These are phyloP conservation scores for Corythoichthys intestinalis DNA, from an alignment of 2,113 vertebrate species.

Conservation along the genomic window DNA sequence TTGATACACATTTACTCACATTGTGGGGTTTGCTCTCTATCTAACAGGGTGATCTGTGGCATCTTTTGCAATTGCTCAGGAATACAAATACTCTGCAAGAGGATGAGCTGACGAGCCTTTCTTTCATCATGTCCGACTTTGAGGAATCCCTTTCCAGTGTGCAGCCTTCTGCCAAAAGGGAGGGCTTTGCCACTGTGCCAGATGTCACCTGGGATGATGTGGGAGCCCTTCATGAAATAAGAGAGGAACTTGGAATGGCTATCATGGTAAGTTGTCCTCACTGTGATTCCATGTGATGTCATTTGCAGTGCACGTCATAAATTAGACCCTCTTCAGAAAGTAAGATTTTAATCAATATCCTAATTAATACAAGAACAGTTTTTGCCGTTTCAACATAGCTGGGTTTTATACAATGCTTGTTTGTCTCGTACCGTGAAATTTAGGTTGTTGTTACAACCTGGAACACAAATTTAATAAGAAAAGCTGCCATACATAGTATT, in stretches of 20 bases:
- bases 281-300: too few species aligned
- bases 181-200: constrained; percentile 94
- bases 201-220: constrained; percentile 93
- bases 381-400: too few species aligned
- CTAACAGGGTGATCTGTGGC: constrained; percentile 79
- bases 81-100: constrained; percentile 72
- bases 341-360: too few species aligned
- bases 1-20: background rate
- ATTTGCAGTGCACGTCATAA: too few species aligned
- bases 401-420: too few species aligned
- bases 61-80: constrained; percentile 79
- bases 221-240: constrained; percentile 86
- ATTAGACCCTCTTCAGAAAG: too few species aligned
- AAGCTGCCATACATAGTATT: too few species aligned
- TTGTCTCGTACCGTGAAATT: too few species aligned
- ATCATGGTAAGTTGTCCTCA: constrained; percentile 79
- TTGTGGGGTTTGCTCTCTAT: background rate
- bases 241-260: constrained; percentile 94
- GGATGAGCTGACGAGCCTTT: constrained; percentile 79
- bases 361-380: too few species aligned
- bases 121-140: constrained; percentile 88
- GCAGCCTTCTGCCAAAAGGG: constrained; percentile 95
- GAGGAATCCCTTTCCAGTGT: constrained; percentile 78
- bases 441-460: too few species aligned
- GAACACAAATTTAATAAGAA: too few species aligned